Evolutionary conservation across 2,113 vertebrate genomes (phyloP).

Genomic region (Malaclemys terrapin): DNA sequence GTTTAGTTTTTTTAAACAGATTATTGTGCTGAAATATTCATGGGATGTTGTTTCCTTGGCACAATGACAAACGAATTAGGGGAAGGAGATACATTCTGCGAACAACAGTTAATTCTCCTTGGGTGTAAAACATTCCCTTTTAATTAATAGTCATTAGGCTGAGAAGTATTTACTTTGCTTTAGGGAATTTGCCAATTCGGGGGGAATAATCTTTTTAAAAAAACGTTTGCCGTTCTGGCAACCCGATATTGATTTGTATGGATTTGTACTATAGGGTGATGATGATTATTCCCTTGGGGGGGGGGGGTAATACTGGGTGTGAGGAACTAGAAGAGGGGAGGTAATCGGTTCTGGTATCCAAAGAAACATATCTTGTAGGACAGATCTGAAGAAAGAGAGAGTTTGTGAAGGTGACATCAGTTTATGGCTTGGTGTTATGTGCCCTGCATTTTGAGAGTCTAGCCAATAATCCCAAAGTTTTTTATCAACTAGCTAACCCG

Average conservation of each 20-base stretch:
- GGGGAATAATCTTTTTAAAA: neutral
- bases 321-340: rapidly evolving
- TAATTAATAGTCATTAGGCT: constrained; percentile 11
- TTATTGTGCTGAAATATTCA: constrained; percentile 41
- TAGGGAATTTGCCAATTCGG: constrained; percentile 10
- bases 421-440: neutral
- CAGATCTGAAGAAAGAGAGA: neutral
- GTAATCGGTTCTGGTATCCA: neutral
- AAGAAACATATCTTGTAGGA: neutral
- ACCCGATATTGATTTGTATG: neutral
- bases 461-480: neutral
- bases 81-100: neutral
- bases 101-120: constrained; percentile 11
- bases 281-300: neutral
- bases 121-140: constrained; percentile 31
- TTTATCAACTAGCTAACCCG: neutral
- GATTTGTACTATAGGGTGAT: neutral
- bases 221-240: neutral
- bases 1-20: constrained; percentile 22
- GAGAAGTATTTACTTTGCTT: constrained; percentile 5
- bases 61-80: neutral
- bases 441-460: rapidly evolving
- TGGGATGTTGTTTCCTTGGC: neutral
- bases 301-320: rapidly evolving
- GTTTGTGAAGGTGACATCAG: neutral